Evolutionary conservation across 2,797 vertebrate species (phyloP).

Genomic region (Premnoplex brunnescens): DNA sequence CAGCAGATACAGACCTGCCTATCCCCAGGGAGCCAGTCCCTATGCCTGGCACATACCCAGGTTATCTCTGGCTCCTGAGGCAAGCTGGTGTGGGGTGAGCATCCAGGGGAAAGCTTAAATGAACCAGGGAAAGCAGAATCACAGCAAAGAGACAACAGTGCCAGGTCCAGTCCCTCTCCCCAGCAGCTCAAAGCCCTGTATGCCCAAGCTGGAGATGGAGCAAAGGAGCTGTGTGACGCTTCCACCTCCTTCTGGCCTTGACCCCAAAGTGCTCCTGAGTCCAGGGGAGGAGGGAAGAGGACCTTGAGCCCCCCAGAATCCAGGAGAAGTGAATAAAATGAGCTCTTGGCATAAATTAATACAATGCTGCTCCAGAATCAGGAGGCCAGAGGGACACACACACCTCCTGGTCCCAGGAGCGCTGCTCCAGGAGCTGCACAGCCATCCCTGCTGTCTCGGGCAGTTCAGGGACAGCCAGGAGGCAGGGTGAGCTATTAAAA

Average conservation of each 20-base stretch:
- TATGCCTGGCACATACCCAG: neutral
- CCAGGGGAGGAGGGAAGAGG: neutral
- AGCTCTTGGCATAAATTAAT: neutral
- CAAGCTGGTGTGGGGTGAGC: neutral
- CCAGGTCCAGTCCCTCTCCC: neutral
- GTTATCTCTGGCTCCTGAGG: neutral
- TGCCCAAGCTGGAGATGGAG: neutral
- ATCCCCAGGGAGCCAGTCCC: neutral
- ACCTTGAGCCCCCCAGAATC: neutral
- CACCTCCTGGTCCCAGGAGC: neutral
- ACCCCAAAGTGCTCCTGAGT: neutral
- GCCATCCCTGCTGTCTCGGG: neutral
- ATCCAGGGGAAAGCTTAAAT: neutral
- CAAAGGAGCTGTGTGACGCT: neutral
- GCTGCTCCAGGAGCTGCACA: neutral
- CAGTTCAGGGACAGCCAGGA: neutral
- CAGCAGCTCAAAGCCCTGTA: neutral
- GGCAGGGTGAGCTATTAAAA: conserved; percentile 59
- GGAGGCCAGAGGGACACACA: neutral
- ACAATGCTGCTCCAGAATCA: neutral
- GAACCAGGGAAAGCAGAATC: neutral
- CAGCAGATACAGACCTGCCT: neutral
- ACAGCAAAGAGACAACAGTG: rapidly evolving
- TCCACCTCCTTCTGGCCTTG: neutral
- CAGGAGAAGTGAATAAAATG: neutral